Evolutionary conservation across 2,888 invertebrate genomes (phyloP).

Genomic region (Druceiella hillmani): DNA sequence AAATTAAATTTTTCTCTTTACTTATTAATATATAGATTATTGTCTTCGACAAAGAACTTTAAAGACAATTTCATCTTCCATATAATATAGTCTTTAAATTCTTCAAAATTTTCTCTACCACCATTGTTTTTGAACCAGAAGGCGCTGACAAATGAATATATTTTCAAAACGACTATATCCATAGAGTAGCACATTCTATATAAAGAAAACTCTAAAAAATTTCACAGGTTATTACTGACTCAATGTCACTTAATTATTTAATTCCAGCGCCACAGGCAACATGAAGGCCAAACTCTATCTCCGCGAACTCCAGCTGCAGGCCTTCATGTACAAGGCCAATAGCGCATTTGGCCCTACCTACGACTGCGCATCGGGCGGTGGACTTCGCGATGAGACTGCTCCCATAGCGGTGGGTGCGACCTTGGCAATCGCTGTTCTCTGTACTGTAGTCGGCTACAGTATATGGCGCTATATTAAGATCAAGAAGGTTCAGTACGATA

Average conservation of each 20-base stretch:
- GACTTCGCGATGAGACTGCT: slow-evolving; percentile 70
- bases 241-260: neutral
- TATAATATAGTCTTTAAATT: too few relatives aligned
- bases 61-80: too few relatives aligned
- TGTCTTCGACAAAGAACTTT: too few relatives aligned
- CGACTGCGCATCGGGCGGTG: slow-evolving; percentile 59
- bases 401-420: slow-evolving; percentile 80
- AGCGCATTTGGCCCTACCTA: slow-evolving; percentile 63
- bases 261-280: slow-evolving; percentile 32
- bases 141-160: too few relatives aligned
- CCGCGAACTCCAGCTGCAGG: slow-evolving; percentile 71
- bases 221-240: too few relatives aligned
- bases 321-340: slow-evolving; percentile 82
- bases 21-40: too few relatives aligned
- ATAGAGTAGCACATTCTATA: too few relatives aligned
- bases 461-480: slow-evolving; percentile 81
- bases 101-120: too few relatives aligned
- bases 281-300: slow-evolving; percentile 61
- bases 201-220: too few relatives aligned
- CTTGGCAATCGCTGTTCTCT: slow-evolving; percentile 72
- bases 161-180: too few relatives aligned
- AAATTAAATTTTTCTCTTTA: too few relatives aligned
- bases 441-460: slow-evolving; percentile 80
- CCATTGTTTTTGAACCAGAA: too few relatives aligned
- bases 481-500: slow-evolving; percentile 87